Conservation (phyloP, 1,140 invertebrate species). For the Dendrolimus kikuchii region DNA sequence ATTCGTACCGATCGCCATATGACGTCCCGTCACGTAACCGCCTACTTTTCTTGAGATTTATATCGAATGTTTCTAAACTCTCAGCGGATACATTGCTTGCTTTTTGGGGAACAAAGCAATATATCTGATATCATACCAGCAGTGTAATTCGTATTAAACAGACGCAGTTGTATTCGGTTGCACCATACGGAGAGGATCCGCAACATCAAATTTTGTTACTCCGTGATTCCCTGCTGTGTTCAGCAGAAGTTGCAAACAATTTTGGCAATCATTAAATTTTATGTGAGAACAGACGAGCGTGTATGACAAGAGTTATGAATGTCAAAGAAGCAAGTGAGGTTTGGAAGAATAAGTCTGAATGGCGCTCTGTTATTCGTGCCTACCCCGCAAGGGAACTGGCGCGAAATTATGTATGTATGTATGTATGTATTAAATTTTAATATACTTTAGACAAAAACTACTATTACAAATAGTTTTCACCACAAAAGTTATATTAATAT, state of each 20-base stretch:
- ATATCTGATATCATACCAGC: slow-evolving; percentile 8
- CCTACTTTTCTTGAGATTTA: slow-evolving; percentile 39
- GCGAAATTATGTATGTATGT: too few species aligned
- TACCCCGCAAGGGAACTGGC: too few species aligned
- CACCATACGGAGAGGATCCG: slow-evolving; percentile 39
- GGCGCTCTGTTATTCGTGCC: too few species aligned
- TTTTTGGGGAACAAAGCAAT: background rate
- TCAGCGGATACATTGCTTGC: slow-evolving; percentile 19
- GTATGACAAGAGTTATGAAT: too few species aligned
- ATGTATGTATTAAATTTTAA: too few species aligned
- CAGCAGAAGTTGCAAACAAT: slow-evolving; percentile 28
- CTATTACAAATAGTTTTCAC: too few species aligned
- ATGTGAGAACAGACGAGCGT: too few species aligned
- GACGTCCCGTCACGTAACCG: slow-evolving; percentile 40
- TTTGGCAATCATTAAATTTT: background rate
- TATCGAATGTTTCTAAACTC: background rate
- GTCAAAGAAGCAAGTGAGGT: too few species aligned
- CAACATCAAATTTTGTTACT: slow-evolving; percentile 41
- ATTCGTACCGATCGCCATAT: slow-evolving; percentile 59
- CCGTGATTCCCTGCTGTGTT: slow-evolving; percentile 34
- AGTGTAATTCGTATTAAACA: slow-evolving; percentile 29
- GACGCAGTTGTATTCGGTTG: slow-evolving; percentile 28
- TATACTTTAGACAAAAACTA: too few species aligned
- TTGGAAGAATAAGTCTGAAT: too few species aligned
- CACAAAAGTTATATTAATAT: too few species aligned